These are phyloP conservation scores for Heliconius nattereri DNA, from an alignment of 1,140 invertebrate species.

Conservation along the genomic window DNA sequence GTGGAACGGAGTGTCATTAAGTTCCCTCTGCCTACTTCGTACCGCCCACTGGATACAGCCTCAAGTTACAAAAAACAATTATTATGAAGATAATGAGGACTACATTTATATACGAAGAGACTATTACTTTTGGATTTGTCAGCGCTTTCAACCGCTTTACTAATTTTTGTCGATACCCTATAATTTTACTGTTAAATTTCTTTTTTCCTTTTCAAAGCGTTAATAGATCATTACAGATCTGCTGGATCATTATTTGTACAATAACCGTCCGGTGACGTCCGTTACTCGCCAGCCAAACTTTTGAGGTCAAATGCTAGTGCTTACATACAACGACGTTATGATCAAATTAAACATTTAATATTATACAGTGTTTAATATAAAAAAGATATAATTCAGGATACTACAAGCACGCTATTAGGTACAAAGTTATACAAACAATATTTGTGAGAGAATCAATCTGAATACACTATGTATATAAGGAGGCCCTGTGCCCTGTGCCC, in stretches of 20 bases:
- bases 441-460: no score
- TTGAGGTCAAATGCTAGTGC: background rate
- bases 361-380: background rate
- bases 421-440: no score
- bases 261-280: background rate
- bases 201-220: background rate
- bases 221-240: constrained; percentile 5
- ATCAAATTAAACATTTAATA: background rate
- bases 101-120: background rate
- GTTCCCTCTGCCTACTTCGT: background rate
- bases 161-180: background rate
- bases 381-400: no score
- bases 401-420: no score
- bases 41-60: background rate
- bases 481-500: no score
- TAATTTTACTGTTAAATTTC: constrained; percentile 6
- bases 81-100: background rate
- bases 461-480: no score
- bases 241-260: background rate
- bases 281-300: background rate
- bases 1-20: no score
- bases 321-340: background rate
- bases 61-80: background rate
- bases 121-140: background rate
- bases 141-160: background rate